Evolutionary conservation across 37 sponge, comb jelly and placozoan species (phyloP).

Genomic region (Beroe ovata): DNA sequence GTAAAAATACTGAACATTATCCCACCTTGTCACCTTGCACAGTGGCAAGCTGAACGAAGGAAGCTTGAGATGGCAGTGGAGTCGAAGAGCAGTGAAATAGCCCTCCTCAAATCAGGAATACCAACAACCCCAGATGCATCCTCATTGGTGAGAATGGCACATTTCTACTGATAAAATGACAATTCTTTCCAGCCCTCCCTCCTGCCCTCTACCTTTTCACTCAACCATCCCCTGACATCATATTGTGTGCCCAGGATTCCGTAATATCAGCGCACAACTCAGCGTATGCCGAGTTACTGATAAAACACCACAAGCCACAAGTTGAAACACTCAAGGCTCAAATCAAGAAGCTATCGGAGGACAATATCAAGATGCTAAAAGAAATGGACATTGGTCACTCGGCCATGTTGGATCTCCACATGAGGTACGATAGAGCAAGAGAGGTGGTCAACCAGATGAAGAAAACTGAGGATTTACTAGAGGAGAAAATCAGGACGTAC

Average conservation of each 20-base stretch:
- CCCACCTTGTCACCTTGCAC: too few relatives aligned
- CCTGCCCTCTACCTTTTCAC: too few relatives aligned
- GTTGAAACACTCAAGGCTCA: neutral
- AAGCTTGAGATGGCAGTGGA: neutral
- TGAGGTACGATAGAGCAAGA: conserved; percentile 49
- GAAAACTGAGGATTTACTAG: conserved; percentile 10
- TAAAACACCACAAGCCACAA: neutral
- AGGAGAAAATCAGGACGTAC: conserved; percentile 32
- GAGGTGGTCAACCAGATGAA: conserved; percentile 51
- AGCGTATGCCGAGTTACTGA: neutral
- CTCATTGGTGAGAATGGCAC: neutral
- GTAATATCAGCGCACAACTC: neutral
- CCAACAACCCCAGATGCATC: neutral
- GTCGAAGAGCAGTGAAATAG: neutral
- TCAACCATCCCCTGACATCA: too few relatives aligned
- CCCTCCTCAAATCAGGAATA: neutral
- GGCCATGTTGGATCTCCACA: conserved; percentile 56
- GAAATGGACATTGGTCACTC: conserved; percentile 49
- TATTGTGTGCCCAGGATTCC: neutral
- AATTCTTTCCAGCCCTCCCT: too few relatives aligned
- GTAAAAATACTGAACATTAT: too few relatives aligned
- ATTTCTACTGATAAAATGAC: too few relatives aligned
- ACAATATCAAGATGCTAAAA: conserved; percentile 7
- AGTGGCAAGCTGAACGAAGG: conserved; percentile 31
- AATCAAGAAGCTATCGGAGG: neutral